Evolutionary conservation across 53 echinoderm and acorn worm species (phyloP).

Genomic region (Apostichopus leukothele): DNA sequence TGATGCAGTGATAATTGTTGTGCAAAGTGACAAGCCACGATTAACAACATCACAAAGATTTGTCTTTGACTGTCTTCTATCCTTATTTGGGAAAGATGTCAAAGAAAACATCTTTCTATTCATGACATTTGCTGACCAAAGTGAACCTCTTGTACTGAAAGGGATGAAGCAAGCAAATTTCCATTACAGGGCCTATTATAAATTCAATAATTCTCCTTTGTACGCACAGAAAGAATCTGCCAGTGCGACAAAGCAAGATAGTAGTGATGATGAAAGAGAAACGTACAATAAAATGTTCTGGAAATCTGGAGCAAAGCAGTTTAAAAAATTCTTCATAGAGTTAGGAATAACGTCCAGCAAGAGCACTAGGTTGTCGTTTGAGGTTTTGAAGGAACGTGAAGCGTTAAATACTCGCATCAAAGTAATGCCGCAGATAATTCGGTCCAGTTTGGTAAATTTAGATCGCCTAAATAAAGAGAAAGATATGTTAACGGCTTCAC

Average conservation of each 20-base stretch:
- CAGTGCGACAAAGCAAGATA: no score
- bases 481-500: constrained; percentile 29
- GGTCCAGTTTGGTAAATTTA: constrained; percentile 8
- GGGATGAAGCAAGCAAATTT: constrained; percentile 44
- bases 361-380: constrained; percentile 47
- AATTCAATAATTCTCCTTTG: constrained; percentile 62
- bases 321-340: not conserved
- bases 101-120: constrained; percentile 47
- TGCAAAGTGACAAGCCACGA: constrained; percentile 32
- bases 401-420: constrained; percentile 32
- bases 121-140: constrained; percentile 50
- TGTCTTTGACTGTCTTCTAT: constrained; percentile 60
- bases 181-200: constrained; percentile 39
- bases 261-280: no score
- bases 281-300: not conserved
- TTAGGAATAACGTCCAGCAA: constrained; percentile 10
- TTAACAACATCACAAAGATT: constrained; percentile 54
- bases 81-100: constrained; percentile 63
- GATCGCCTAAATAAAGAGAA: constrained; percentile 46
- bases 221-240: no score
- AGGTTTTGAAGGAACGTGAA: constrained; percentile 52
- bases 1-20: constrained; percentile 62
- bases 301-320: not conserved
- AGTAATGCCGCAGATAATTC: constrained; percentile 49
- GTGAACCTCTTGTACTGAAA: constrained; percentile 43